phyloP scores from a whole-genome alignment of 2,113 vertebrate genomes.

The Rhipidura dahli region DNA sequence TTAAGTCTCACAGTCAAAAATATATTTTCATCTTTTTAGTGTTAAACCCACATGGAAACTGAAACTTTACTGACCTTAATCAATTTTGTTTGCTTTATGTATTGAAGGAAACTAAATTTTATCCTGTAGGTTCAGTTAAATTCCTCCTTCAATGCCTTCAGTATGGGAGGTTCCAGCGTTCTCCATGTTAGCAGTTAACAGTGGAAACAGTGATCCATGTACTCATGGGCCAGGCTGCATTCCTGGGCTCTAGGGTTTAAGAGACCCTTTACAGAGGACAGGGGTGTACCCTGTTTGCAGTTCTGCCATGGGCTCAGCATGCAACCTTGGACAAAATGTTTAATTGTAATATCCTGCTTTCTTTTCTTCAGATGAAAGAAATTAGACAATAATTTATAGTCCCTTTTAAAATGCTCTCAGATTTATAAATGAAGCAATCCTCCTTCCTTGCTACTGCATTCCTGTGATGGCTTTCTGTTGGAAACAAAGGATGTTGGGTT shows the following conservation, averaged over 20 bases:
- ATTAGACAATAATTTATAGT: constrained; percentile 11
- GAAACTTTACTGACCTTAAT: background rate
- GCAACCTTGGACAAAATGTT: background rate
- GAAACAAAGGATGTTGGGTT: background rate
- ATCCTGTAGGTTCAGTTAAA: background rate
- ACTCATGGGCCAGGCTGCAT: background rate
- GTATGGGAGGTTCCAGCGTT: background rate
- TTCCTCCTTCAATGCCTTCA: background rate
- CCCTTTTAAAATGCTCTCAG: background rate
- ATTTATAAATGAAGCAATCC: constrained; percentile 49
- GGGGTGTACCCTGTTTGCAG: background rate
- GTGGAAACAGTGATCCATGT: background rate
- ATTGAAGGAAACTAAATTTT: background rate
- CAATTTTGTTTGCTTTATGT: background rate
- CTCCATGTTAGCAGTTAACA: background rate
- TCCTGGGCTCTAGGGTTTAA: background rate
- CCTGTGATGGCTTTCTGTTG: background rate
- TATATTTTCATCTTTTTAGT: background rate
- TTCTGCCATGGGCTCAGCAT: background rate
- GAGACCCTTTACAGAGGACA: background rate
- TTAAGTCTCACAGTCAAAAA: background rate
- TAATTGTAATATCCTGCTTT: background rate
- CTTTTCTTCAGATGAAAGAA: constrained; percentile 20
- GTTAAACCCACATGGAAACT: background rate
- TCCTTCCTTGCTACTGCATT: background rate